These are phyloP conservation scores for Frankliniella fusca DNA, from an alignment of 2,888 invertebrate species.

Conservation along the genomic window DNA sequence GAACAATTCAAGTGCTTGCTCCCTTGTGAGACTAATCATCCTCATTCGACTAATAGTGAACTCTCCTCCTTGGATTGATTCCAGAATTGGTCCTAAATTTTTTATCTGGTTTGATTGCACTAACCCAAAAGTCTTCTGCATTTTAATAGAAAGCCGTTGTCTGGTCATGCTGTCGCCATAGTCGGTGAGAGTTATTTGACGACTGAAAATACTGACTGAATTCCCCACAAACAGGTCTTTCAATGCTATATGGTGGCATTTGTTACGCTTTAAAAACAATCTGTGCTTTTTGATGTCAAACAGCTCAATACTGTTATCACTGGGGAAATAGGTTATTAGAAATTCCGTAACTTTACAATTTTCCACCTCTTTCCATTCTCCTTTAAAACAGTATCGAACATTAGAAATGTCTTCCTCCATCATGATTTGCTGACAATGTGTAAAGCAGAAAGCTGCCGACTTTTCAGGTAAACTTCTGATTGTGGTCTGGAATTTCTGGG, in stretches of 20 bases:
- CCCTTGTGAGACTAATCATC: constrained; percentile 63
- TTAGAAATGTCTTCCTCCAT: not conserved
- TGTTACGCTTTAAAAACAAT: constrained; percentile 63
- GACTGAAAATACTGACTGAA: constrained; percentile 66
- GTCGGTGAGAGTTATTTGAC: constrained; percentile 66
- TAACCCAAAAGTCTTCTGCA: constrained; percentile 72
- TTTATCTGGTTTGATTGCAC: constrained; percentile 69
- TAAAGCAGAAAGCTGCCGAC: no score
- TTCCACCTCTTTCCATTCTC: constrained; percentile 12
- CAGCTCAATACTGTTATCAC: constrained; percentile 40
- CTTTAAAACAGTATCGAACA: not conserved
- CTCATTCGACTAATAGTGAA: constrained; percentile 63
- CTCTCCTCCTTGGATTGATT: constrained; percentile 56
- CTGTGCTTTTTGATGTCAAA: constrained; percentile 61
- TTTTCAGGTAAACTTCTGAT: no score
- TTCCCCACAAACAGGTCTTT: constrained; percentile 71
- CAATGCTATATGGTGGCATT: constrained; percentile 60
- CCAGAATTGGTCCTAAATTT: constrained; percentile 70
- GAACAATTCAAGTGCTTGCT: constrained; percentile 63
- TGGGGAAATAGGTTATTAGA: constrained; percentile 9
- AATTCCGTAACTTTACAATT: constrained; percentile 15
- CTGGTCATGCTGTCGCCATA: constrained; percentile 68
- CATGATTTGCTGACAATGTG: not conserved
- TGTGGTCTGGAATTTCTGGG: not conserved
- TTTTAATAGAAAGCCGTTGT: constrained; percentile 58